Evolutionary conservation across 2,888 invertebrate genomes (phyloP).

Genomic region (Lycaena phlaeas): DNA sequence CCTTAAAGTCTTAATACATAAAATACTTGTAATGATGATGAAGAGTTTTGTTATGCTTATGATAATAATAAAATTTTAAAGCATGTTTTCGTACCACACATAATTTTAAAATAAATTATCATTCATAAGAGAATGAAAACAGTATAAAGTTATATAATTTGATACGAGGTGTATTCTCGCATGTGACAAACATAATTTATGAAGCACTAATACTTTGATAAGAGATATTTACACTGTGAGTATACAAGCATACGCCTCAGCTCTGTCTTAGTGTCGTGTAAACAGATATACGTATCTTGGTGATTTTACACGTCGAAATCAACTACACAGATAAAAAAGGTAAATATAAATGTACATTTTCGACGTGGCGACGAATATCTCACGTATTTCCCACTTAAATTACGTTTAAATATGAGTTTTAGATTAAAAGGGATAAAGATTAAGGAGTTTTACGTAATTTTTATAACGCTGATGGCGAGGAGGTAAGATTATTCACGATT

Average conservation of each 20-base stretch:
- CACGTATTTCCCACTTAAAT: conserved; percentile 30
- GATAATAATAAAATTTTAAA: too few species aligned
- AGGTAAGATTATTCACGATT: neutral
- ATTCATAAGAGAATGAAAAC: too few species aligned
- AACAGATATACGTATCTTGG: conserved; percentile 60
- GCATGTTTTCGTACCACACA: too few species aligned
- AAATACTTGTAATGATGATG: too few species aligned
- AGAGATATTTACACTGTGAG: conserved; percentile 63
- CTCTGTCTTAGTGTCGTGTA: conserved; percentile 63
- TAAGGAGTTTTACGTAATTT: neutral
- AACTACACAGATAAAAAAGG: conserved; percentile 53
- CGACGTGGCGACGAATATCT: conserved; percentile 29
- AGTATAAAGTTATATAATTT: conserved; percentile 13
- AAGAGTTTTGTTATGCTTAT: too few species aligned
- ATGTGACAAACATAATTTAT: conserved; percentile 72
- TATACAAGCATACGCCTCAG: conserved; percentile 56
- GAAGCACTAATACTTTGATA: conserved; percentile 70
- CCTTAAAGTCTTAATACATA: too few species aligned
- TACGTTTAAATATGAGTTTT: conserved; percentile 16
- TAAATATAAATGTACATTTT: conserved; percentile 46
- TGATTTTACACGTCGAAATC: conserved; percentile 63
- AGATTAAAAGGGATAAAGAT: neutral
- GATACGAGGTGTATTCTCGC: conserved; percentile 38
- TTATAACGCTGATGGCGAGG: neutral
- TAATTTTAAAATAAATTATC: too few species aligned